phyloP scores from a whole-genome alignment of 2,113 vertebrate genomes.

The Grantiella picta region DNA sequence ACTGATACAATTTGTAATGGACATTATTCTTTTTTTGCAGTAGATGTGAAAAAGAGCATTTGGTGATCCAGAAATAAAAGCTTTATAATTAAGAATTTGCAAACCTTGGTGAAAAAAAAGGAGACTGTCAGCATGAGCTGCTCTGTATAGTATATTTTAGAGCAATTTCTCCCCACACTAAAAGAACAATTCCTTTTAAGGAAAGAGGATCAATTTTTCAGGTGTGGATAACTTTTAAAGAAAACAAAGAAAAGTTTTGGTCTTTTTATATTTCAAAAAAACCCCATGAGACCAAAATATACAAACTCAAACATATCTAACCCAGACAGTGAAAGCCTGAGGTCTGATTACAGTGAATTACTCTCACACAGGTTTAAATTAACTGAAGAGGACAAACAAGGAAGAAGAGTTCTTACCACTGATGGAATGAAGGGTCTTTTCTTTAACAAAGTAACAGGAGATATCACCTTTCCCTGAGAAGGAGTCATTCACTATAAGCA shows the following conservation, averaged over 20 bases:
- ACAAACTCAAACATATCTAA: slow-evolving; percentile 43
- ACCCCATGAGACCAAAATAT: neutral
- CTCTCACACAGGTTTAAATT: slow-evolving; percentile 42
- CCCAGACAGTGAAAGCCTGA: slow-evolving; percentile 18
- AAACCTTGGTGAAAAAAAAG: neutral
- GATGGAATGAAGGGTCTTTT: slow-evolving; percentile 92
- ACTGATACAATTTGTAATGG: neutral
- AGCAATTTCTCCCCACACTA: neutral
- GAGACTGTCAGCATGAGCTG: neutral
- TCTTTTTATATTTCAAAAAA: slow-evolving; percentile 25
- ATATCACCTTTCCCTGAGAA: slow-evolving; percentile 88
- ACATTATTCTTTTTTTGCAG: neutral
- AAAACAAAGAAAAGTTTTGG: slow-evolving; percentile 16
- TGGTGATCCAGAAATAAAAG: neutral
- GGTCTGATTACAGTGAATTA: slow-evolving; percentile 51
- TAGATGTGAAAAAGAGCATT: neutral
- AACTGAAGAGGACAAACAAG: slow-evolving; percentile 75
- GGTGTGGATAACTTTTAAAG: neutral
- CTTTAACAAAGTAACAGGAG: slow-evolving; percentile 87
- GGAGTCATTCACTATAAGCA: slow-evolving; percentile 86
- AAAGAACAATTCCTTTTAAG: neutral
- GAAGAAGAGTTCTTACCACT: slow-evolving; percentile 83
- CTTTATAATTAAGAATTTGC: neutral
- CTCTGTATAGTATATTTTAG: neutral
- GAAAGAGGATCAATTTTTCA: slow-evolving; percentile 28